Conservation (phyloP, 2,888 invertebrate genomes). For the Steromphala cineraria region DNA sequence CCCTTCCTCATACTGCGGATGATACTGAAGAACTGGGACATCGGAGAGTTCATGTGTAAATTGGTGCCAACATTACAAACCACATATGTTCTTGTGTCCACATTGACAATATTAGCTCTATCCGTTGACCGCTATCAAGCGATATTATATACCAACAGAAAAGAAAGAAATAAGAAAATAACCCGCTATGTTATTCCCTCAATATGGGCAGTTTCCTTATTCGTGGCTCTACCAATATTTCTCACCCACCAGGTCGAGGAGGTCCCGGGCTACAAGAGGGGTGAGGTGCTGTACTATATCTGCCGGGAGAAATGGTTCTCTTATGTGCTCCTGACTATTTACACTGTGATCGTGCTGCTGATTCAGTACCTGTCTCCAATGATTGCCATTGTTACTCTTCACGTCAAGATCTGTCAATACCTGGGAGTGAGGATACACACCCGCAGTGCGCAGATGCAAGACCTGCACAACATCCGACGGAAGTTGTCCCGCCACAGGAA, state of each 20-base stretch:
- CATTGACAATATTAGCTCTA: conserved; percentile 55
- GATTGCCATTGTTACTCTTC: conserved; percentile 49
- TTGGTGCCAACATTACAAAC: conserved; percentile 54
- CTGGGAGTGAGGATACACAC: conserved; percentile 65
- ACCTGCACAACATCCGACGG: conserved; percentile 42
- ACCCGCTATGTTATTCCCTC: conserved; percentile 28
- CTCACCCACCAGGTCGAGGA: conserved; percentile 53
- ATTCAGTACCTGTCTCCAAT: conserved; percentile 61
- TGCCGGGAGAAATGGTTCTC: conserved; percentile 62
- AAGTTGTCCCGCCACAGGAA: conserved; percentile 59
- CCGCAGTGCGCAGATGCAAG: conserved; percentile 17
- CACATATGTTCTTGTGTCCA: conserved; percentile 56
- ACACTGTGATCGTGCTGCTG: conserved; percentile 48
- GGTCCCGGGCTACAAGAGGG: conserved; percentile 53
- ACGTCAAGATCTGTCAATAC: conserved; percentile 68
- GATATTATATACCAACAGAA: conserved; percentile 43
- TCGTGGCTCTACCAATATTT: conserved; percentile 52
- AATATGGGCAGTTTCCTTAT: conserved; percentile 52
- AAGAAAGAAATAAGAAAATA: conserved; percentile 36
- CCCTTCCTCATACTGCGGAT: conserved; percentile 58
- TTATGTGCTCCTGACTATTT: conserved; percentile 35
- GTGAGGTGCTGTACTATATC: conserved; percentile 72
- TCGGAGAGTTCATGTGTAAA: conserved; percentile 54
- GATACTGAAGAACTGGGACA: conserved; percentile 54
- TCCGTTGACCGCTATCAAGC: conserved; percentile 57